Conservation (phyloP, 1,140 invertebrate genomes). For the Diprion similis region DNA sequence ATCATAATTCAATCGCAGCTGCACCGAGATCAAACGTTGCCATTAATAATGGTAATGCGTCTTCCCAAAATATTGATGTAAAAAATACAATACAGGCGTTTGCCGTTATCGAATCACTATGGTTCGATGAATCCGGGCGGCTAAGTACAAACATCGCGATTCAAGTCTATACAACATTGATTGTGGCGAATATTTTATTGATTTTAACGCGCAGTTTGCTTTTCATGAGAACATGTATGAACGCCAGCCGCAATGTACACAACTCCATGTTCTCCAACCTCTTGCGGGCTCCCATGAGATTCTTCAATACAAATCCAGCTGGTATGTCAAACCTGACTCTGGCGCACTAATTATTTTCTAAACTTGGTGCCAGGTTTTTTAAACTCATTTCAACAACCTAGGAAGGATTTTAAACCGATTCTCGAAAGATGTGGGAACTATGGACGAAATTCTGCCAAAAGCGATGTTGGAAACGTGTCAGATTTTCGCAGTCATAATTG, state of each 20-base stretch:
- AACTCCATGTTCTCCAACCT: slow-evolving; percentile 70
- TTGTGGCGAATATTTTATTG: slow-evolving; percentile 45
- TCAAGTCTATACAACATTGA: slow-evolving; percentile 32
- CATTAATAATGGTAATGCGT: no score
- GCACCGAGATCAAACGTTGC: no score
- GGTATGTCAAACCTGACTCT: slow-evolving; percentile 46
- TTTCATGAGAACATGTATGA: slow-evolving; percentile 68
- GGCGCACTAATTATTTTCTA: no score
- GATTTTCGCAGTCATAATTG: slow-evolving; percentile 66
- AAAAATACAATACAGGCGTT: no score
- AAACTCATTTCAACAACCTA: slow-evolving; percentile 40
- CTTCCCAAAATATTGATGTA: no score
- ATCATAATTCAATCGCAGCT: no score
- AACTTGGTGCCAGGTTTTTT: not conserved
- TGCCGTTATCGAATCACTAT: no score
- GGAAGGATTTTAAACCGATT: slow-evolving; percentile 85
- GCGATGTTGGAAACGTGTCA: slow-evolving; percentile 76
- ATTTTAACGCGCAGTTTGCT: slow-evolving; percentile 55
- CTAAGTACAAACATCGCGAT: no score
- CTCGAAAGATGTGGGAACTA: slow-evolving; percentile 82
- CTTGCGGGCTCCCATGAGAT: slow-evolving; percentile 68
- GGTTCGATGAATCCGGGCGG: no score
- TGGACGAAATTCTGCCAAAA: slow-evolving; percentile 85
- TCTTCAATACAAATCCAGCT: slow-evolving; percentile 75
- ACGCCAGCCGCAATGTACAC: slow-evolving; percentile 71